These are phyloP conservation scores for Chrysocyon brachyurus DNA, from an alignment of 2,797 vertebrate species.

Conservation along the genomic window DNA sequence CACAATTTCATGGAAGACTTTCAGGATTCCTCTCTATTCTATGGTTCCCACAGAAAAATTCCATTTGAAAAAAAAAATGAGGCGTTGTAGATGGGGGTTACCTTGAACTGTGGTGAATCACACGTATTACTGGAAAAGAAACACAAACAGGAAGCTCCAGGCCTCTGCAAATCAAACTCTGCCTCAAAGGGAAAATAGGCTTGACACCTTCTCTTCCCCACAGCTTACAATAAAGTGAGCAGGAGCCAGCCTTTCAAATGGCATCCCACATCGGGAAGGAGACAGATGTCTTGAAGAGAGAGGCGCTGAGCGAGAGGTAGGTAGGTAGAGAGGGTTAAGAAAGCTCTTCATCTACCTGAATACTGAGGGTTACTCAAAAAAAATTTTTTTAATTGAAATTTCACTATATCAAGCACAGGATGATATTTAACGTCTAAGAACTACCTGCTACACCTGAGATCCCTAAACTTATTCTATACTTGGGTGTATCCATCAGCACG, in stretches of 20 bases:
- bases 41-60: slow-evolving; percentile 48
- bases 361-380: background rate
- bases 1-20: slow-evolving; percentile 15
- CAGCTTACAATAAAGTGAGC: slow-evolving; percentile 5
- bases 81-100: background rate
- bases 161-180: slow-evolving; percentile 56
- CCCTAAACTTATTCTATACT: background rate
- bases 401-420: background rate
- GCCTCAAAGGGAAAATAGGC: slow-evolving; percentile 31
- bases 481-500: background rate
- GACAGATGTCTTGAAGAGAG: background rate
- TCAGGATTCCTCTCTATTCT: background rate
- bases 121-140: slow-evolving; percentile 52
- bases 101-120: slow-evolving; percentile 69
- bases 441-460: background rate
- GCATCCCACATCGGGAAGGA: background rate
- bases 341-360: background rate
- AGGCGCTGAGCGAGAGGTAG: background rate
- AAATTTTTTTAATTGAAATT: background rate
- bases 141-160: slow-evolving; percentile 50
- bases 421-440: background rate
- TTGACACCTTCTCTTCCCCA: background rate
- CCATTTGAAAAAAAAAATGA: slow-evolving; percentile 52
- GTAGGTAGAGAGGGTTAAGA: background rate
- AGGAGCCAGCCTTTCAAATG: background rate